Evolutionary conservation across 2,113 vertebrate genomes (phyloP).

Genomic region (Danio rerio): GRCz12tu NC_133180.1:36258501-36259000

Average conservation of each 20-base stretch:
- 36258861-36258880: not conserved
- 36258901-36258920: not conserved
- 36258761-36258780: too few species aligned
- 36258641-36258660: too few species aligned
- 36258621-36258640: too few species aligned
- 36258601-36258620: too few species aligned
- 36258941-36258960: not conserved
- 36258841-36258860: not conserved
- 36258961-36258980: not conserved
- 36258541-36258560: not conserved
- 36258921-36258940: not conserved
- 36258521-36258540: not conserved
- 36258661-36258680: too few species aligned
- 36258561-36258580: too few species aligned
- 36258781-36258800: not conserved
- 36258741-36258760: too few species aligned
- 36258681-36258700: too few species aligned
- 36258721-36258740: too few species aligned
- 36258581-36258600: too few species aligned
- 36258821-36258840: not conserved
- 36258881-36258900: not conserved
- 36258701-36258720: too few species aligned
- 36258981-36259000: not conserved
- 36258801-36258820: not conserved
- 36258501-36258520: conserved; percentile 12